A percentile compares a stretch with the other conserved stretches of the same genome.
Conservation (phyloP, 2,113 vertebrate genomes). For the Callopanchax toddi region DNA sequence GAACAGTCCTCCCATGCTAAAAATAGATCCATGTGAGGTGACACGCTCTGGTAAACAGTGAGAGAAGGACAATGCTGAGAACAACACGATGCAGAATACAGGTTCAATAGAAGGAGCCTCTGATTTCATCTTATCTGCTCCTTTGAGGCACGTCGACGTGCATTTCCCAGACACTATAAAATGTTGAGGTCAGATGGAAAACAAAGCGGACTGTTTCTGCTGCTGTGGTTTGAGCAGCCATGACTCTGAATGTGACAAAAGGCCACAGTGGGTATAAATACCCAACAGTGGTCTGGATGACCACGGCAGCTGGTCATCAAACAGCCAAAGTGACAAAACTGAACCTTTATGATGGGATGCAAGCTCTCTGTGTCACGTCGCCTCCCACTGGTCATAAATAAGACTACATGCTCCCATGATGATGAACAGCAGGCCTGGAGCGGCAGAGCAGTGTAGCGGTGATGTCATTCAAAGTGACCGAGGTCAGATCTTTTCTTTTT, state of each 20-base stretch:
- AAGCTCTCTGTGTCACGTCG: constrained; percentile 44
- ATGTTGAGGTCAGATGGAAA: constrained; percentile 46
- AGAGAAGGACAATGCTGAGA: constrained; percentile 34
- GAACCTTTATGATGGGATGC: not conserved
- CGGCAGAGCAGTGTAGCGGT: constrained; percentile 16
- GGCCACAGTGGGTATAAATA: constrained; percentile 62
- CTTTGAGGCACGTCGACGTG: constrained; percentile 17
- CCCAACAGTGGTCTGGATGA: constrained; percentile 36
- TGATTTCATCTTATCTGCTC: constrained; percentile 38
- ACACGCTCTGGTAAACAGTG: constrained; percentile 69
- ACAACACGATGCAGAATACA: constrained; percentile 36
- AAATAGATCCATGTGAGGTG: constrained; percentile 76
- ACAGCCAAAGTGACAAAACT: constrained; percentile 31
- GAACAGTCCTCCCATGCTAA: constrained; percentile 59
- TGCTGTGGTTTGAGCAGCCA: constrained; percentile 12
- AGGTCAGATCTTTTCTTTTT: constrained; percentile 53
- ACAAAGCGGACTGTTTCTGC: constrained; percentile 18
- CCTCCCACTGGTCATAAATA: constrained; percentile 53
- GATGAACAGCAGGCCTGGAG: not conserved
- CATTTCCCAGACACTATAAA: constrained; percentile 20
- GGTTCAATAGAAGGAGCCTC: constrained; percentile 11
- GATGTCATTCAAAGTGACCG: constrained; percentile 41
- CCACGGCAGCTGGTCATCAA: constrained; percentile 29
- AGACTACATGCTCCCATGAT: constrained; percentile 22
- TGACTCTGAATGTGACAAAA: constrained; percentile 50